Evolutionary conservation across 2,113 vertebrate genomes (phyloP), one percentile per base, ranked within the genome.

Genomic region (Todiramphus chloris): DNA sequence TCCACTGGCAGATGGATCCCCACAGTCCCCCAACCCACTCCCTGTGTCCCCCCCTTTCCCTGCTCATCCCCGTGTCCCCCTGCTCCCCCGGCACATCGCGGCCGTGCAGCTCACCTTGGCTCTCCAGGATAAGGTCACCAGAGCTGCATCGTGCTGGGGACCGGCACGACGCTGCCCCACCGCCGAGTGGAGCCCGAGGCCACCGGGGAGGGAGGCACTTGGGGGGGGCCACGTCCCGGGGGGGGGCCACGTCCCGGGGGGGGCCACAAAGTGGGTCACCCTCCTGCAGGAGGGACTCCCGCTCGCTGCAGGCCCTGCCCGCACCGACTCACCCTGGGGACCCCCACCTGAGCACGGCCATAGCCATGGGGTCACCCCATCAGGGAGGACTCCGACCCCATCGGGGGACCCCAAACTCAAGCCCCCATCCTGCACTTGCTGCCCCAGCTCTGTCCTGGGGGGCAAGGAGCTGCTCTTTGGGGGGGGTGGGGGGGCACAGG

Each of bases 91-190:
- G 25, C 81, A 18, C 20, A 5, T 48, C 16, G 6, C 8, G 33
- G 46, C 68, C 1, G 31, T 55, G 89, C 48, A 16, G 59, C 94
- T 97, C 84, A 96, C 95, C 96, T 96, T 97, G 96, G 76, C 62
- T 89, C 21, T 9, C 79, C 17, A 7, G 68, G 73, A 50, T 96
- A 96, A 97, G 96, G 96, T 97, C 96, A 97, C 67, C 14, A 60
- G 35, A 93, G 88, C 93, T 50, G 94, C 89, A 60, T 88, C 43
- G 66, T 46, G 80, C 28, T 3, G 33, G 83, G 19, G 18, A 33
- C 35, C 6, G 50, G 16, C 18, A 25, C 17, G 27, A 3, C 27
- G 1, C 64, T 51, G 56, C 85, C 75, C 58, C 7, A 4, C 37
- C 55, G 0, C 41, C 4, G 31, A 64, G 87, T 43, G 59, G 82